Base-by-base conservation (phyloP, 2,797 vertebrate species). In the Dryobates pubescens region DNA sequence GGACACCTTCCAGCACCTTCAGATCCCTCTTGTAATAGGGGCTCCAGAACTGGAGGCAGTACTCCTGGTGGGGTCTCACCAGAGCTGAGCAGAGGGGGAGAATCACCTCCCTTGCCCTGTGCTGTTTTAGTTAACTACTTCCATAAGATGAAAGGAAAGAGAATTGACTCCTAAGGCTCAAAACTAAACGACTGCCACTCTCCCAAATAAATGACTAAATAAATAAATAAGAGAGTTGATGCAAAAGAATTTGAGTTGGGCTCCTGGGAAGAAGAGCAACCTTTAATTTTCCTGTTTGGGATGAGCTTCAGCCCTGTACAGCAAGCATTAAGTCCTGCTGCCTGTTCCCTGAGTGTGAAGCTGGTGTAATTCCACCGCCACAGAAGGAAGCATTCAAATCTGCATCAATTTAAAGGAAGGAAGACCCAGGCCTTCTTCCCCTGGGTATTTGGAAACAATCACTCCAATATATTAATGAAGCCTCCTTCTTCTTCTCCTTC, bases 91-190 rank as follows among this genome's bases (percentile, higher is more conserved):
- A 36, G 34, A 36, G 34, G 34, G 34, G 34, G 34, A 36, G 34
- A 36, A 36, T 36, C 34, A 36, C 34, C 34, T 36, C 34, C 34
- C 80, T 81, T 30, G n/a, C 61, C 82, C 74, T 73, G 38, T 83
- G 41, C 30, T 94, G 71, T 82, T 93, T 49, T 72, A 18, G 69
- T 86, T 90, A 18, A 77, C 76, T 96, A 86, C 41, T 43, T 17
- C 15, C 41, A 43, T 43, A 6, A 17, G 41, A 43, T 43, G 41
- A 43, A 43, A 43, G 41, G 15, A 17, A 17, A 43, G 41, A 15
- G 17, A 43, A 94, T 96, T 95, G 92, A 90, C 62, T 93, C 80
- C 74, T 41, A 93, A 93, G 78, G 65, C 59, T 95, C 82, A 88
- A 91, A 96, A 82, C 61, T 59, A 64, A 81, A 26, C 11, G 86